phyloP scores from a whole-genome alignment of 2,113 vertebrate species.

The Etheostoma cragini region DNA sequence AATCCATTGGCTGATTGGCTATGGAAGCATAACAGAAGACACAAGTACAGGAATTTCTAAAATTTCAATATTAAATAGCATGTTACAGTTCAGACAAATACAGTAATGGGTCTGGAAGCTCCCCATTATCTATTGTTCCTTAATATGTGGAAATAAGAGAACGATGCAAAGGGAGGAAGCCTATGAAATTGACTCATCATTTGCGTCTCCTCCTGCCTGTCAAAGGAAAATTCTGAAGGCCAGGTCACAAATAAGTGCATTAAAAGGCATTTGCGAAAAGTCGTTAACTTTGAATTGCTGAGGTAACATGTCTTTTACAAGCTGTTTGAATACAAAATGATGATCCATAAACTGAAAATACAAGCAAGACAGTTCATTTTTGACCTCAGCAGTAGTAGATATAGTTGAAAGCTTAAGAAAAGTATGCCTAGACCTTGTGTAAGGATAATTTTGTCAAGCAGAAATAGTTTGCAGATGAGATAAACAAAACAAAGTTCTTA shows the following conservation, averaged over 20 bases:
- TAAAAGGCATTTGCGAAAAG: background rate
- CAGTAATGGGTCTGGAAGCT: background rate
- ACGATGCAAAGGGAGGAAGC: background rate
- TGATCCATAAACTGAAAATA: background rate
- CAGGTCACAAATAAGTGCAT: background rate
- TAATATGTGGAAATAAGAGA: slow-evolving; percentile 3
- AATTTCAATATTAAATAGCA: background rate
- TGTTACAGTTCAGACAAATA: background rate
- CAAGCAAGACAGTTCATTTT: background rate
- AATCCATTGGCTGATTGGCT: background rate
- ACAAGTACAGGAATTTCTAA: background rate
- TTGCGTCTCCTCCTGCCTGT: background rate
- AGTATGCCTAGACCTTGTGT: too few species aligned
- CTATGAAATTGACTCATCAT: slow-evolving; percentile 2
- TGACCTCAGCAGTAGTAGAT: background rate
- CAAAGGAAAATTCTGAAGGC: background rate
- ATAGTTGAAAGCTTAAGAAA: background rate
- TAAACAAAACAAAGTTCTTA: background rate
- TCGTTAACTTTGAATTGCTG: background rate
- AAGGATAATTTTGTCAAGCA: background rate
- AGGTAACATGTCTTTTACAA: background rate
- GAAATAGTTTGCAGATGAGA: background rate
- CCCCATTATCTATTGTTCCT: background rate
- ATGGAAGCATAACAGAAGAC: background rate
- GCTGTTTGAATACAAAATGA: background rate